Conservation (phyloP, 2,797 vertebrate species). For the Coracias cyanogaster region DNA sequence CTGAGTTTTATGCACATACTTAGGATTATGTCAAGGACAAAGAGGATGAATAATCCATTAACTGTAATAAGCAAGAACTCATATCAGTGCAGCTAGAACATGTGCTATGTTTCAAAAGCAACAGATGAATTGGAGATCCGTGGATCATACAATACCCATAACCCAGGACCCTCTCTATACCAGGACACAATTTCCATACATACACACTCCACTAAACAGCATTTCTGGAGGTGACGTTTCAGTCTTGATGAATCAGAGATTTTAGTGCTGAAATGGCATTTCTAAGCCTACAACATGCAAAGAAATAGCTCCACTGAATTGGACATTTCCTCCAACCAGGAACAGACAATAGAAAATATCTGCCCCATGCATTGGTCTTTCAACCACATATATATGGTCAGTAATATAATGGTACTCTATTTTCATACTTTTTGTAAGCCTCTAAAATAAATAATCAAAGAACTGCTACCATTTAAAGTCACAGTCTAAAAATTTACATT, state of each 20-base stretch:
- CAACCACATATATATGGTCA: not conserved
- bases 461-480: not conserved
- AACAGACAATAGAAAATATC: not conserved
- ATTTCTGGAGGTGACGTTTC: conserved; percentile 60
- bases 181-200: conserved; percentile 51
- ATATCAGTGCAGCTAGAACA: conserved; percentile 66
- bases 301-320: conserved; percentile 60
- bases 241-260: conserved; percentile 53
- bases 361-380: not conserved
- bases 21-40: conserved; percentile 81
- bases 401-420: not conserved
- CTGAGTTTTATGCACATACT: conserved; percentile 77
- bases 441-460: conserved; percentile 9
- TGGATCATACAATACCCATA: conserved; percentile 60
- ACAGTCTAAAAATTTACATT: not conserved
- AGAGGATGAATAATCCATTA: conserved; percentile 81
- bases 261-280: conserved; percentile 66
- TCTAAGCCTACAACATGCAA: conserved; percentile 60
- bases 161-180: conserved; percentile 6
- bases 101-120: conserved; percentile 75
- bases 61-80: conserved; percentile 76
- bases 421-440: not conserved
- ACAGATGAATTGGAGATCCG: conserved; percentile 65
- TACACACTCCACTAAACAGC: conserved; percentile 39
- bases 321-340: not conserved